Conservation (phyloP, 1,140 invertebrate species). For the Zaprionus camerounensis region DNA sequence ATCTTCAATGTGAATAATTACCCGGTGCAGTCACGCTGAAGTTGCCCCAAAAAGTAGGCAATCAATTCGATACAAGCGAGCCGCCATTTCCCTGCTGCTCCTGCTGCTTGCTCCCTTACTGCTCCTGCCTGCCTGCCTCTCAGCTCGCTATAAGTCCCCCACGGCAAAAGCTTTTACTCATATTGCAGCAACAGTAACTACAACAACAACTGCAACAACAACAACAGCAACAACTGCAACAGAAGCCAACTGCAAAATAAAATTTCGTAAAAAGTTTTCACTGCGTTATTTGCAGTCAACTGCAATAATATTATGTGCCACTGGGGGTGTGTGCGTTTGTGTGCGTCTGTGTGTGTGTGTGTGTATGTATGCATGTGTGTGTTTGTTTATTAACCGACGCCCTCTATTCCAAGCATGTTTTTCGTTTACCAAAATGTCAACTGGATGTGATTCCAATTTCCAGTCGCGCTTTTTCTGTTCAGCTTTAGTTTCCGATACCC, state of each 20-base stretch:
- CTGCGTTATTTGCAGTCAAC: constrained; percentile 37
- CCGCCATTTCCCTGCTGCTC: neutral
- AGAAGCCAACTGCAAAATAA: constrained; percentile 15
- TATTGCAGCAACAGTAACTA: constrained; percentile 20
- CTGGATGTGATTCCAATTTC: constrained; percentile 24
- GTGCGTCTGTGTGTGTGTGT: constrained; percentile 1
- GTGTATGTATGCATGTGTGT: constrained; percentile 9
- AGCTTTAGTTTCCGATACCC: constrained; percentile 14
- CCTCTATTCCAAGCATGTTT: constrained; percentile 13
- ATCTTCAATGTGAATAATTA: constrained; percentile 27
- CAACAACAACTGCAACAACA: constrained; percentile 4
- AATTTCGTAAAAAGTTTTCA: constrained; percentile 23
- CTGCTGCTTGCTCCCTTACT: neutral
- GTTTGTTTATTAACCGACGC: constrained; percentile 22
- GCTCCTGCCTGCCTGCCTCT: neutral
- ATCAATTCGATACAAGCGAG: constrained; percentile 36
- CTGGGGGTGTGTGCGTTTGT: neutral
- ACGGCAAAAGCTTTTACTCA: constrained; percentile 42
- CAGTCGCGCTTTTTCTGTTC: constrained; percentile 21
- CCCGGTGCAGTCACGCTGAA: neutral
- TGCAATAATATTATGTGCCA: constrained; percentile 23
- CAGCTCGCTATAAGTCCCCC: constrained; percentile 17
- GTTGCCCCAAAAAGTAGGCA: constrained; percentile 36
- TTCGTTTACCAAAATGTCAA: constrained; percentile 32
- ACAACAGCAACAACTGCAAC: neutral